A percentile compares a stretch with the other conserved stretches of the same genome.
Conservation (phyloP, 2,888 invertebrate species). For the Phragmatobia fuliginosa region DNA sequence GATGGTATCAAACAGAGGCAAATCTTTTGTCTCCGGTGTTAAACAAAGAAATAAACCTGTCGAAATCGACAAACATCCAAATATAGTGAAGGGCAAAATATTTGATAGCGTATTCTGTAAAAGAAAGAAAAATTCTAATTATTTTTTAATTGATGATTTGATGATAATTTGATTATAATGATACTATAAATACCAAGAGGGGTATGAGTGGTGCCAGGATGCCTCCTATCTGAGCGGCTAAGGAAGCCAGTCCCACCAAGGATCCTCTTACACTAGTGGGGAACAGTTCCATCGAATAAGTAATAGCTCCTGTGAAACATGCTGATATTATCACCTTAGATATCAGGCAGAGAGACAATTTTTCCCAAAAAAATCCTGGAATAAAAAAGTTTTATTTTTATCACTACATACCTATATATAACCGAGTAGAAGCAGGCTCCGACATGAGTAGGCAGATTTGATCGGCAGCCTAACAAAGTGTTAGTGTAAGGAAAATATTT, state of each 20-base stretch:
- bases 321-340: conserved; percentile 88
- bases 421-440: no score
- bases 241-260: conserved; percentile 86
- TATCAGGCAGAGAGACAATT: conserved; percentile 80
- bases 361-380: conserved; percentile 64
- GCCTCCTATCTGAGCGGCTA: conserved; percentile 87
- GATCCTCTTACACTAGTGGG: conserved; percentile 88
- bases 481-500: no score
- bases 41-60: conserved; percentile 64
- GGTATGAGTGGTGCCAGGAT: conserved; percentile 89
- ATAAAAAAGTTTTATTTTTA: neutral
- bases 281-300: conserved; percentile 89
- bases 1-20: conserved; percentile 74
- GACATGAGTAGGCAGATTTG: no score
- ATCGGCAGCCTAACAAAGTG: no score
- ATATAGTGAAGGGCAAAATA: conserved; percentile 74
- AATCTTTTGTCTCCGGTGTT: conserved; percentile 74
- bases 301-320: conserved; percentile 87
- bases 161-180: neutral
- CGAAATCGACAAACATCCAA: conserved; percentile 69
- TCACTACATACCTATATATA: no score
- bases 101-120: conserved; percentile 75
- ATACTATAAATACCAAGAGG: neutral
- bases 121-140: neutral
- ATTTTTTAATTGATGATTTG: no score